Conservation (phyloP, 2,797 vertebrate genomes). For the Sylvia borin region DNA sequence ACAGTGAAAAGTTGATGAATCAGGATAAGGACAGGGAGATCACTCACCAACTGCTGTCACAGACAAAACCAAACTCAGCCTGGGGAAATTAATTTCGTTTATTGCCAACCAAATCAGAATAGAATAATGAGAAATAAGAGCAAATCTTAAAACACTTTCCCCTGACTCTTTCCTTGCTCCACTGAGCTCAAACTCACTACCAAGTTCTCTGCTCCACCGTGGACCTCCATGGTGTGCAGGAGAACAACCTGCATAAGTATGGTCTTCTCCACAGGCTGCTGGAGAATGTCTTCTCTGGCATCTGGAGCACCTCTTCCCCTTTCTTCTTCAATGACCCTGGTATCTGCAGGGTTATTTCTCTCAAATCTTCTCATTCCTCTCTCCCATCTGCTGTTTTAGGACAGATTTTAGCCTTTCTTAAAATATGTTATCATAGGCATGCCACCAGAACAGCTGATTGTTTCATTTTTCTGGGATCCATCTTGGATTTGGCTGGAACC, state of each 20-base stretch:
- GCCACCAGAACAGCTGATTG: rapidly evolving
- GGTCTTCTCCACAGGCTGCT: rapidly evolving
- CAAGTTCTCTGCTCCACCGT: background rate
- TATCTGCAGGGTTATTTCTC: background rate
- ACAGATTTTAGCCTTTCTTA: background rate
- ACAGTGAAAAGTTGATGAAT: background rate
- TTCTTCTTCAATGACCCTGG: background rate
- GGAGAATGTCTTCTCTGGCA: background rate
- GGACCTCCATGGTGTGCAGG: background rate
- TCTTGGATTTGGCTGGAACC: background rate
- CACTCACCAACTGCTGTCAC: background rate
- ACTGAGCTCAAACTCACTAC: background rate
- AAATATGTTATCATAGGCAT: background rate
- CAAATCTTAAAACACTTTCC: background rate
- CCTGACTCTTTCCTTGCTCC: background rate
- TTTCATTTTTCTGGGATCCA: rapidly evolving
- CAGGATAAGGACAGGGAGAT: background rate
- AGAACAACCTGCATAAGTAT: rapidly evolving
- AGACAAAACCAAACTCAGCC: background rate
- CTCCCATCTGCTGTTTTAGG: background rate
- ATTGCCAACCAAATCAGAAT: background rate
- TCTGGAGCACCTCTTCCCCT: background rate
- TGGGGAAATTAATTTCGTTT: background rate
- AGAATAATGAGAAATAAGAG: background rate
- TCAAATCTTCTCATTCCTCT: background rate